Conservation (phyloP, 1,140 invertebrate genomes). For the Heliothis subflexa region DNA sequence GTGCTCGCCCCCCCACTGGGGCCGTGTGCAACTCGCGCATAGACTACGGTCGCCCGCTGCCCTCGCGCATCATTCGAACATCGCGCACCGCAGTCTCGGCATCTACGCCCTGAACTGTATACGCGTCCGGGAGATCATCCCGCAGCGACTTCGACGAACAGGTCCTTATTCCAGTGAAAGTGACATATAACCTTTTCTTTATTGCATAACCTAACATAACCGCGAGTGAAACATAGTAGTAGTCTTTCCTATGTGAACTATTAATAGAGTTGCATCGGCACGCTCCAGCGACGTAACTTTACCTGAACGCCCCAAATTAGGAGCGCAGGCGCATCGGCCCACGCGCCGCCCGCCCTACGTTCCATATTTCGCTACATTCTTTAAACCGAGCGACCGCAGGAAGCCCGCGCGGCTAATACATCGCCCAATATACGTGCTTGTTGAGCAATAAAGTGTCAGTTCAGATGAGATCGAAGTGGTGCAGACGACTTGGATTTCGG, state of each 20-base stretch:
- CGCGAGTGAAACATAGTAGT: constrained; percentile 72
- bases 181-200: constrained; percentile 62
- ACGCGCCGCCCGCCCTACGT: constrained; percentile 72
- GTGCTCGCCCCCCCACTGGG: constrained; percentile 76
- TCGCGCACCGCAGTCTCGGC: constrained; percentile 83
- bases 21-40: constrained; percentile 86
- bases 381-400: constrained; percentile 55
- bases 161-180: constrained; percentile 82
- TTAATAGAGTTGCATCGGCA: constrained; percentile 78
- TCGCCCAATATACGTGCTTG: constrained; percentile 66
- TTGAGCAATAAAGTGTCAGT: constrained; percentile 78
- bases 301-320: constrained; percentile 86
- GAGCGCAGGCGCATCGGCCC: constrained; percentile 69
- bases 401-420: constrained; percentile 62
- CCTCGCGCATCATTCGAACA: constrained; percentile 85
- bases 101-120: constrained; percentile 78
- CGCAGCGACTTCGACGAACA: constrained; percentile 85
- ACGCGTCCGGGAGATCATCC: constrained; percentile 82
- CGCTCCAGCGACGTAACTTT: constrained; percentile 82
- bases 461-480: constrained; percentile 73
- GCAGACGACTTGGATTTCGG: constrained; percentile 79
- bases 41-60: constrained; percentile 82
- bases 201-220: constrained; percentile 57
- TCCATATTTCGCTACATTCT: constrained; percentile 56
- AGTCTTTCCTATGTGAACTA: constrained; percentile 76